Evolutionary conservation across 2,113 vertebrate species (phyloP).

Genomic region (Upupa epops): DNA sequence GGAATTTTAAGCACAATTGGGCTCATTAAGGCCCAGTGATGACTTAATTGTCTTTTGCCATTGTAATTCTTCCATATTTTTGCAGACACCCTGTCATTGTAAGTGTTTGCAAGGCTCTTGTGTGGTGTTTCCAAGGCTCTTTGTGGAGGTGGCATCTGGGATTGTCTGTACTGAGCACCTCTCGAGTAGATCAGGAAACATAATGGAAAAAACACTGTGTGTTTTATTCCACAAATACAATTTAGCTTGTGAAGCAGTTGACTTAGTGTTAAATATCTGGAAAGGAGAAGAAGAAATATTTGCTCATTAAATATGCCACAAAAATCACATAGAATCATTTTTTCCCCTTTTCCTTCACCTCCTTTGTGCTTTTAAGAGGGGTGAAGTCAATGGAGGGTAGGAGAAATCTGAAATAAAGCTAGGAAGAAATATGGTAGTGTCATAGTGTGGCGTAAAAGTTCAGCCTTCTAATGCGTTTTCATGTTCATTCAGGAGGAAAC

Average conservation of each 20-base stretch:
- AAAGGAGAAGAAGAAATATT: not conserved
- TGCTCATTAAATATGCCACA: not conserved
- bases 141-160: not conserved
- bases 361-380: not conserved
- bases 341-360: not conserved
- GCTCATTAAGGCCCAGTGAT: not conserved
- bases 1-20: not conserved
- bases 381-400: not conserved
- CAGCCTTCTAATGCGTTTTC: not conserved
- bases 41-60: not conserved
- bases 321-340: not conserved
- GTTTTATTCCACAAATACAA: not conserved
- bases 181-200: not conserved
- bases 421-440: not conserved
- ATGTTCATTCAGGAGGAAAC: slow-evolving; percentile 3
- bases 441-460: not conserved
- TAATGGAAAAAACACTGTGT: rapidly evolving
- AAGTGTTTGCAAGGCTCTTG: not conserved
- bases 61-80: not conserved
- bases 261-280: not conserved
- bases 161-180: not conserved
- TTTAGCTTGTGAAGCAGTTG: not conserved
- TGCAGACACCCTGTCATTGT: not conserved
- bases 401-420: not conserved
- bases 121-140: not conserved